These are phyloP conservation scores for Margarornis squamiger DNA, from an alignment of 2,797 vertebrate genomes.

Conservation along the genomic window DNA sequence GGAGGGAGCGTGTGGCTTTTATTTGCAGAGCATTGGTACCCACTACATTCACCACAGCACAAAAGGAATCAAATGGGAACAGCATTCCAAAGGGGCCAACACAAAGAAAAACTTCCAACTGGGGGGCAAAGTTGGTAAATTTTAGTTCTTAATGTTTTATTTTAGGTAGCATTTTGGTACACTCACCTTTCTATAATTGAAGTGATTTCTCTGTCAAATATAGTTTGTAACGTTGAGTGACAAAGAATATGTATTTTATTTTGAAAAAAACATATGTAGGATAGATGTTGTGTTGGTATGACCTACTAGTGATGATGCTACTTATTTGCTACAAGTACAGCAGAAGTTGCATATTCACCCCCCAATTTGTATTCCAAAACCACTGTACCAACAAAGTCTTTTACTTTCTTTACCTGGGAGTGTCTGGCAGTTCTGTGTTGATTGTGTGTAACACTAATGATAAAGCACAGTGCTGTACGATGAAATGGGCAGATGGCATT, in stretches of 20 bases:
- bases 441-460: not conserved
- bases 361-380: not conserved
- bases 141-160: not conserved
- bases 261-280: not conserved
- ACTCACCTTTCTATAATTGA: not conserved
- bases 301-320: not conserved
- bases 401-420: not conserved
- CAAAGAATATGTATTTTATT: not conserved
- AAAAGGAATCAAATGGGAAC: constrained; percentile 72
- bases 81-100: constrained; percentile 63
- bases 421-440: not conserved
- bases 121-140: constrained; percentile 47
- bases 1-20: constrained; percentile 36
- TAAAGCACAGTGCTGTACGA: not conserved
- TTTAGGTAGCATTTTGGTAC: not conserved
- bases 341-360: not conserved
- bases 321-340: not conserved
- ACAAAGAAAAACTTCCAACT: constrained; percentile 46
- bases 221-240: not conserved
- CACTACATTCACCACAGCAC: constrained; percentile 78
- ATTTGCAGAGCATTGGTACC: constrained; percentile 67
- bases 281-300: not conserved
- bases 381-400: not conserved
- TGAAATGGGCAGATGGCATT: not conserved
- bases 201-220: not conserved